phyloP scores from a whole-genome alignment of 2,888 invertebrate genomes.

The Fragum fragum region DNA sequence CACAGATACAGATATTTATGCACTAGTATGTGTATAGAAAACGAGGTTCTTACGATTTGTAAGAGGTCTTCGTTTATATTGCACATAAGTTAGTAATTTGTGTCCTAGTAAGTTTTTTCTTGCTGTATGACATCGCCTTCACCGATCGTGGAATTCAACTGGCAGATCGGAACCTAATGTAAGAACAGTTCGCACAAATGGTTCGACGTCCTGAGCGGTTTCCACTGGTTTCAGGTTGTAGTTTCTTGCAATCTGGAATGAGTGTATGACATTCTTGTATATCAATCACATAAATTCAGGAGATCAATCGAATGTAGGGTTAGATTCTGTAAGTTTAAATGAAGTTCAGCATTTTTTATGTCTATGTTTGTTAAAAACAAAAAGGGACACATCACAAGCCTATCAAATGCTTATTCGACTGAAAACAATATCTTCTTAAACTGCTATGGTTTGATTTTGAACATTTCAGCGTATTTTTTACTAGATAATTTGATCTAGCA shows the following conservation, averaged over 20 bases:
- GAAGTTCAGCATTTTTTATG: too few relatives aligned
- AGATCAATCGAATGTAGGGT: too few relatives aligned
- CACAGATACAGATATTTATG: too few relatives aligned
- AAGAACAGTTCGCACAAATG: slow-evolving; percentile 81
- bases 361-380: not conserved
- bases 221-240: slow-evolving; percentile 76
- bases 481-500: too few relatives aligned
- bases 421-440: too few relatives aligned
- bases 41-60: too few relatives aligned
- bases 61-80: slow-evolving; percentile 3
- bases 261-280: not conserved
- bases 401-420: too few relatives aligned
- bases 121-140: slow-evolving; percentile 8
- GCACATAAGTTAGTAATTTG: not conserved
- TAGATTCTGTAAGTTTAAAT: too few relatives aligned
- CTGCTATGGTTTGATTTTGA: too few relatives aligned
- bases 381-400: too few relatives aligned
- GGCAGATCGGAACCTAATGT: slow-evolving; percentile 83
- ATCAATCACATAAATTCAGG: not conserved
- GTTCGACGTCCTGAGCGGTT: slow-evolving; percentile 73
- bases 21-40: too few relatives aligned
- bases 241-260: slow-evolving; percentile 83
- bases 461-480: too few relatives aligned
- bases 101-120: not conserved
- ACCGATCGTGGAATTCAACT: slow-evolving; percentile 78